Evolutionary conservation across 2,888 invertebrate genomes (phyloP), one percentile per base, ranked within the genome.

Genomic region (Cantharis nigra): DNA sequence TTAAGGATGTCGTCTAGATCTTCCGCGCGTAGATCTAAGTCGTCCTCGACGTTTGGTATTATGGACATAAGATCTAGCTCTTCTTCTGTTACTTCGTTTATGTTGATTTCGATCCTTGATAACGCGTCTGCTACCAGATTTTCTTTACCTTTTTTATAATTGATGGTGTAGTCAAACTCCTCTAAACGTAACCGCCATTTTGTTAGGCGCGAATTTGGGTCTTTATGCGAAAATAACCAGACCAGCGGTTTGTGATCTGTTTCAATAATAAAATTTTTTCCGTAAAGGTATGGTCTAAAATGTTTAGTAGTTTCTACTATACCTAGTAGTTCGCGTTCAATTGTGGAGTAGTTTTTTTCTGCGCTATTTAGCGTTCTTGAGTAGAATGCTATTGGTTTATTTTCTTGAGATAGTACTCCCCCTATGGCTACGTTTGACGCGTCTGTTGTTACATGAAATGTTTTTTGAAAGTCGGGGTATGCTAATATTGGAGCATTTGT

Each of bases 391-490:
- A 78, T 49, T 2, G 78, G 78, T 67, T 20, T 28, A 9, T 62
- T 18, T 0, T 67, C 28, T 72, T 78, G 71, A 1, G 76, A 78
- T 7, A 76, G 62, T 2, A 76, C 65, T 2, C 69, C 72, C 30
- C 78, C 76, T 62, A 78, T 28, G n/a, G 78, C 76, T 33, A 76
- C 5, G 33, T 75, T 70, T 5, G 64, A 72, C 10, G 78, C 79
- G 67, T 79, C 80, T 14, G 78, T 80, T 9, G 79, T 79, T n/a
- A 73, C 11, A 4, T 72, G 30, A 70, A 81, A 80, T 62, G 70
- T 18, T 71, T 80, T 75, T 3, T 70, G 64, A 69, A 81, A 81
- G 62, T 81, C 79, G 3, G 81, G 81, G 64, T 80, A 81, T 7
- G 67, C 26, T 26, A 80, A 62, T 9, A 81, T 70, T 13, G 79